phyloP scores from a whole-genome alignment of 2,797 vertebrate genomes.

The Furcifer pardalis region DNA sequence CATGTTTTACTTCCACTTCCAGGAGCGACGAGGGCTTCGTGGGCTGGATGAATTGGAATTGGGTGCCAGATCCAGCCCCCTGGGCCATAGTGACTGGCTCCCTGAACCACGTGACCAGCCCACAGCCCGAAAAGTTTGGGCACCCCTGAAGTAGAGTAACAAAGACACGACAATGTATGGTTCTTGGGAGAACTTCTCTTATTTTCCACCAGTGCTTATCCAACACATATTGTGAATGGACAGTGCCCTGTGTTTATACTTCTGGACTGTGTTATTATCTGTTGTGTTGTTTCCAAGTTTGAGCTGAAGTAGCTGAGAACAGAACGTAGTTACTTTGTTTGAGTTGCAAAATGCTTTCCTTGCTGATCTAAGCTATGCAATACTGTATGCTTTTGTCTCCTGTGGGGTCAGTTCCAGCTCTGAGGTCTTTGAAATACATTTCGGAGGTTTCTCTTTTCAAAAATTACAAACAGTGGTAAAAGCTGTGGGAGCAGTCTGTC shows the following conservation, averaged over 20 bases:
- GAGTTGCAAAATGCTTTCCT: not conserved
- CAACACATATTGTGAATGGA: not conserved
- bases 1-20: too few relatives aligned
- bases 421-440: not conserved
- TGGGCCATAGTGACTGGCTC: too few relatives aligned
- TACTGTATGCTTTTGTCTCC: not conserved
- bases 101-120: too few relatives aligned
- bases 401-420: not conserved
- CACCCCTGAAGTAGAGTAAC: too few relatives aligned
- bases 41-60: too few relatives aligned
- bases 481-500: rapidly evolving
- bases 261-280: not conserved
- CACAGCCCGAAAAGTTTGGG: too few relatives aligned
- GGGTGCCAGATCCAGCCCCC: too few relatives aligned
- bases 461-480: not conserved
- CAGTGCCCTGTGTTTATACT: not conserved
- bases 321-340: not conserved
- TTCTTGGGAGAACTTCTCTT: not conserved
- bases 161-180: not conserved
- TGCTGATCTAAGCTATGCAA: not conserved
- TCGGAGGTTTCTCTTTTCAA: not conserved
- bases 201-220: not conserved
- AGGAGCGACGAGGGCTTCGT: too few relatives aligned
- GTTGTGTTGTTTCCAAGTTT: not conserved
- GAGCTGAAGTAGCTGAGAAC: not conserved